Conservation (phyloP, 2,888 invertebrate genomes). For the Aproaerema taeniolella region DNA sequence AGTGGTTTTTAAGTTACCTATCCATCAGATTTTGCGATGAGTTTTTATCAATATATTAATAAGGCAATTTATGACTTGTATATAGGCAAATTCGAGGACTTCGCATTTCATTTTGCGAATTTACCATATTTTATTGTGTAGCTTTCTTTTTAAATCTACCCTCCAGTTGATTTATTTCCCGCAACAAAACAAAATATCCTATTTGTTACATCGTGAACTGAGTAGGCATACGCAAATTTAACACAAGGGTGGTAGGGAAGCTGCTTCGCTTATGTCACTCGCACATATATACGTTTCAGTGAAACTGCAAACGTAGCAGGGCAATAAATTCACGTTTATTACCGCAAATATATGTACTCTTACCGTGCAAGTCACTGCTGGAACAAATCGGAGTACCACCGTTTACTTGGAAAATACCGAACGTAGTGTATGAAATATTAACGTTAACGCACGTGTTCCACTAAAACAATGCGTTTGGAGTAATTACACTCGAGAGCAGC, state of each 20-base stretch:
- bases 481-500: no score
- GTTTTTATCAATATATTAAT: no score
- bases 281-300: constrained; percentile 68
- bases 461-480: constrained; percentile 45
- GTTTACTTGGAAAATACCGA: constrained; percentile 47
- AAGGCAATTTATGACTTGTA: no score
- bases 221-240: not conserved
- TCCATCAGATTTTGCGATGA: no score
- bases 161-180: no score
- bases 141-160: no score
- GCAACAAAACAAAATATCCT: no score
- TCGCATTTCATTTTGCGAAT: no score
- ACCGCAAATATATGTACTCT: constrained; percentile 60
- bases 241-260: constrained; percentile 24
- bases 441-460: constrained; percentile 48
- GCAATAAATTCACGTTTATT: constrained; percentile 74
- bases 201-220: no score
- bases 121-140: no score
- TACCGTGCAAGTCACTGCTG: constrained; percentile 57
- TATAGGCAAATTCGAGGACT: no score
- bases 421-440: constrained; percentile 59
- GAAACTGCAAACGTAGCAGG: constrained; percentile 70
- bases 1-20: no score
- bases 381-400: constrained; percentile 57
- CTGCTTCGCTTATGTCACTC: constrained; percentile 54